Conservation (phyloP, 2,113 vertebrate species). For the Raja brachyura region DNA sequence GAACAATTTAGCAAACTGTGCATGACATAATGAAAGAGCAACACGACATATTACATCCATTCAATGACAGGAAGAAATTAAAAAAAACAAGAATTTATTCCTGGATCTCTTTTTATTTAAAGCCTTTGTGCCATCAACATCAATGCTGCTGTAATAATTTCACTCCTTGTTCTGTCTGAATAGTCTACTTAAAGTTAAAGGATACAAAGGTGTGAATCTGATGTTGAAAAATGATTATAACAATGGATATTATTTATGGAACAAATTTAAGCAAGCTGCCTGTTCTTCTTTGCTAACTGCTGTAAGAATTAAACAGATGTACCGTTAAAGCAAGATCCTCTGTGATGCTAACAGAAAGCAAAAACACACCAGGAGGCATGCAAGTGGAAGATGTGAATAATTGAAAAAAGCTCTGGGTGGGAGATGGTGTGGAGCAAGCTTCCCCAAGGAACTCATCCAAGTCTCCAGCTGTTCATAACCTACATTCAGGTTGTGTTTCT, state of each 20-base stretch:
- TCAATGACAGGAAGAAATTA: background rate
- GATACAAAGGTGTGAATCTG: background rate
- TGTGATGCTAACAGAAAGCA: background rate
- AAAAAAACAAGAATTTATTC: background rate
- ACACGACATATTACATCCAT: background rate
- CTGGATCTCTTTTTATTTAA: background rate
- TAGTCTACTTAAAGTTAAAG: background rate
- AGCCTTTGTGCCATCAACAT: background rate
- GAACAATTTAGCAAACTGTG: conserved; percentile 13
- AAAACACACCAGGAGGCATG: conserved; percentile 13
- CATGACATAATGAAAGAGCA: background rate
- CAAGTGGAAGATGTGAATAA: background rate
- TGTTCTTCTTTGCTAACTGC: background rate
- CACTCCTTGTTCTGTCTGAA: background rate
- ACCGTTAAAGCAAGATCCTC: background rate
- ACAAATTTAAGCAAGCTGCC: background rate
- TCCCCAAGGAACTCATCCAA: conserved; percentile 14
- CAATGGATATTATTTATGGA: background rate
- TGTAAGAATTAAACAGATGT: conserved; percentile 9
- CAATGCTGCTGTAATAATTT: background rate
- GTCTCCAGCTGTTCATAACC: conserved; percentile 21
- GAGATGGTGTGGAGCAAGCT: background rate
- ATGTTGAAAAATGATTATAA: background rate
- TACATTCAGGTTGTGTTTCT: background rate
- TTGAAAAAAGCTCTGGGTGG: conserved; percentile 8